These are phyloP conservation scores for Apoderus coryli DNA, from an alignment of 2,888 invertebrate species.

Conservation along the genomic window DNA sequence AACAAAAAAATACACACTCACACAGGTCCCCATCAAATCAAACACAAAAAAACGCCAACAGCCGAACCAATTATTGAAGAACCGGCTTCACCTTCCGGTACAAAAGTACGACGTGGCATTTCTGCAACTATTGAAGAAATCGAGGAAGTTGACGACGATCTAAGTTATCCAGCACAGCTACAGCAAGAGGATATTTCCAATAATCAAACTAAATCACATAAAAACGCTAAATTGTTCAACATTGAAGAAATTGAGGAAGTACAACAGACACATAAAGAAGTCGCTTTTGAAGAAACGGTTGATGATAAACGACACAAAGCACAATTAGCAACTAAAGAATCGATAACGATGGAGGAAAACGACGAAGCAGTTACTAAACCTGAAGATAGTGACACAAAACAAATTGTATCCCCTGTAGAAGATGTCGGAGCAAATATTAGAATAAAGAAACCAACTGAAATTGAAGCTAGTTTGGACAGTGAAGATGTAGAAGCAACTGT, in stretches of 20 bases:
- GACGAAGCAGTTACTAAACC: slow-evolving; percentile 25
- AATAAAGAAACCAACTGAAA: slow-evolving; percentile 12
- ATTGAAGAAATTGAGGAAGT: slow-evolving; percentile 26
- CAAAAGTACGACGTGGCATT: slow-evolving; percentile 14
- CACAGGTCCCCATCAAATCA: too few relatives aligned
- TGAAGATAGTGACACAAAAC: slow-evolving; percentile 24
- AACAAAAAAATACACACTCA: too few relatives aligned
- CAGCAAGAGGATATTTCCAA: too few relatives aligned
- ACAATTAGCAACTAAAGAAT: not conserved
- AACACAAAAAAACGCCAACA: slow-evolving; percentile 16
- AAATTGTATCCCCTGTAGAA: slow-evolving; percentile 11
- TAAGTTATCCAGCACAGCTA: too few relatives aligned
- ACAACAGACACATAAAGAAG: slow-evolving; percentile 13
- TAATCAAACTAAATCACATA: too few relatives aligned
- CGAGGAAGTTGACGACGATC: slow-evolving; percentile 18
- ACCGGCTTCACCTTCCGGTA: slow-evolving; percentile 20
- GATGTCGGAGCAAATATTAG: slow-evolving; percentile 12
- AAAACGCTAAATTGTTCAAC: slow-evolving; percentile 21
- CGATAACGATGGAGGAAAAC: too few relatives aligned
- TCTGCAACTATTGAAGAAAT: slow-evolving; percentile 21
- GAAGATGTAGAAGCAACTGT: slow-evolving; percentile 14
- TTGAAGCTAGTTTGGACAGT: slow-evolving; percentile 9
- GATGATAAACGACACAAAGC: not conserved
- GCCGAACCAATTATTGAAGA: slow-evolving; percentile 25
- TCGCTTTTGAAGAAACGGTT: slow-evolving; percentile 5